These are phyloP conservation scores for Apomyelois bistriatella DNA, from an alignment of 2,888 invertebrate species.

Conservation along the genomic window DNA sequence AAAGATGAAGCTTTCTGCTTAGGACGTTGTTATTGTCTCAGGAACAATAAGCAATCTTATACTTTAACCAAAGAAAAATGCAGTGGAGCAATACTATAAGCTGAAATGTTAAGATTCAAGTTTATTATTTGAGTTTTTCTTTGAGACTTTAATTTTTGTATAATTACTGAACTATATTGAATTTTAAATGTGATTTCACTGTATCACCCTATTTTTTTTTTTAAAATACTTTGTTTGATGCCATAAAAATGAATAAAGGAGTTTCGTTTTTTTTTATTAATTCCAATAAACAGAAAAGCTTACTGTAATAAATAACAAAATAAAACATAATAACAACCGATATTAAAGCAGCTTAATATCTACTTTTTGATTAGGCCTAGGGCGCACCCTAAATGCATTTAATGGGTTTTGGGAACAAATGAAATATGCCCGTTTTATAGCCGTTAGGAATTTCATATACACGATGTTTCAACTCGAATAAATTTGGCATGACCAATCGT, in stretches of 20 bases:
- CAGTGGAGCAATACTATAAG: neutral
- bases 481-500: slow-evolving; percentile 1
- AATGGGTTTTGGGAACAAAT: slow-evolving; percentile 55
- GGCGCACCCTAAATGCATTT: slow-evolving; percentile 54
- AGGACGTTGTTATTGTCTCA: slow-evolving; percentile 4
- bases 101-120: neutral
- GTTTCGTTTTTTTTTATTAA: too few relatives aligned
- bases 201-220: too few relatives aligned
- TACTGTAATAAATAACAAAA: slow-evolving; percentile 10
- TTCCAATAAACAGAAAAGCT: too few relatives aligned
- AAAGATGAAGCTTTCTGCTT: slow-evolving; percentile 11
- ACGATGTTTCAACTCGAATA: slow-evolving; percentile 4
- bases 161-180: too few relatives aligned
- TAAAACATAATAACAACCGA: slow-evolving; percentile 28
- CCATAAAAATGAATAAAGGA: too few relatives aligned
- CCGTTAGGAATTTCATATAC: slow-evolving; percentile 37
- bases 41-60: slow-evolving; percentile 12
- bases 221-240: too few relatives aligned
- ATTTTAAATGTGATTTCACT: too few relatives aligned
- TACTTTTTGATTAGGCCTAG: slow-evolving; percentile 71
- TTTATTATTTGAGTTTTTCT: too few relatives aligned
- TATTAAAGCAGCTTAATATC: slow-evolving; percentile 56
- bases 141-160: too few relatives aligned
- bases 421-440: slow-evolving; percentile 43
- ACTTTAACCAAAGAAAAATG: slow-evolving; percentile 11